Percentiles rank a stretch among this genome's conserved stretches.
phyloP scores from a whole-genome alignment of 30 jellyfish, hydroid and myxozoan species.

The Aurelia coerulea region DNA sequence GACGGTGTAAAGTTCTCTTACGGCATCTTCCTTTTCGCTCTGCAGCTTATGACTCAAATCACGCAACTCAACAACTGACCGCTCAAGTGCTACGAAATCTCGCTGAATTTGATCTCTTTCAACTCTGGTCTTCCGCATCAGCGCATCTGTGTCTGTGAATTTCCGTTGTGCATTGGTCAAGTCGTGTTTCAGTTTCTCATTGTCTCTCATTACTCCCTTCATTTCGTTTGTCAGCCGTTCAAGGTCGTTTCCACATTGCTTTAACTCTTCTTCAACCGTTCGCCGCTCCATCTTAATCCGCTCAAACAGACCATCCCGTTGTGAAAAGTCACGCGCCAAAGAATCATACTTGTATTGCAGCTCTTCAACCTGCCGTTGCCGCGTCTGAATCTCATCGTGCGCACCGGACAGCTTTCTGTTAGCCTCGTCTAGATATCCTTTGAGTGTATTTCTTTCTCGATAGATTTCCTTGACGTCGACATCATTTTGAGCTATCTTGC shows the following conservation, averaged over 20 bases:
- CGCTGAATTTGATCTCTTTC: constrained; percentile 89
- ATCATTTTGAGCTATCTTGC: constrained; percentile 75
- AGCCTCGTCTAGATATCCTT: constrained; percentile 83
- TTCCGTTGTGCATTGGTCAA: constrained; percentile 66
- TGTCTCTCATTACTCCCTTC: constrained; percentile 71
- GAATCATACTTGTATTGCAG: constrained; percentile 93
- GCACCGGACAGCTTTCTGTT: constrained; percentile 72
- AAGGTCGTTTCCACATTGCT: constrained; percentile 82
- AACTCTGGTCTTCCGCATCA: constrained; percentile 68
- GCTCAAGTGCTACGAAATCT: constrained; percentile 77
- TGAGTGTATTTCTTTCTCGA: constrained; percentile 72
- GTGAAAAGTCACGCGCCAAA: constrained; percentile 78
- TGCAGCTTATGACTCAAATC: constrained; percentile 92
- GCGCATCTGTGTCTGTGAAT: constrained; percentile 72
- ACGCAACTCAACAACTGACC: constrained; percentile 81
- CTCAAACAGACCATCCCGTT: constrained; percentile 87
- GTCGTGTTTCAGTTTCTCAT: constrained; percentile 79
- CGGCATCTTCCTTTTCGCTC: constrained; percentile 90
- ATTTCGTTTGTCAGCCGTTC: constrained; percentile 85
- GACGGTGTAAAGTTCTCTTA: constrained; percentile 79
- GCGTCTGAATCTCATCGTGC: constrained; percentile 78
- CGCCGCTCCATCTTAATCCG: constrained; percentile 86
- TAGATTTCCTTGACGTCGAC: constrained; percentile 75
- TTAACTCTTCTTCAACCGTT: constrained; percentile 87
- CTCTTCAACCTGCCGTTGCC: constrained; percentile 91